Base-by-base conservation (phyloP, 64 coral and sea anemone species). In the Montipora capricornis region DNA sequence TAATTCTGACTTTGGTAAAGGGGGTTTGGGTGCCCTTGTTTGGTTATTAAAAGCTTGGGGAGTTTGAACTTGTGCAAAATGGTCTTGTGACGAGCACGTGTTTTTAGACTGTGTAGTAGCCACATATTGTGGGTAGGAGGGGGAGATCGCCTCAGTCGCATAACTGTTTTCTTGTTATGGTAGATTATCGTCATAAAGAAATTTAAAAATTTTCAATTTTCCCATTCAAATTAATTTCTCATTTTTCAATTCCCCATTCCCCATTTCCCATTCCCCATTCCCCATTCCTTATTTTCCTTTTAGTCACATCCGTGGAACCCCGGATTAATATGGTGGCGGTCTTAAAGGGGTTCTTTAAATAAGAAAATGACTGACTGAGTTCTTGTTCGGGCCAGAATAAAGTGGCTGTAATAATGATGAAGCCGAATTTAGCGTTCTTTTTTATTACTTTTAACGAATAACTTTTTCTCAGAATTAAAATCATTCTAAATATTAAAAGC, bases 21-120 rank as follows among this genome's bases (percentile, higher is more conserved):
- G 49, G 46, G 91, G 91, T 79, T 92, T 92, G 52, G 76, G 89
- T 1, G 76, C 64, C 17, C 64, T 68, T 68, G 64, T 68, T 68
- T 12, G 64, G 64, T 68, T 68, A 68, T 14, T 16, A 68, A 14
- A 68, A 68, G 64, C 64, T 20, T 68, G 64, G 64, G 64, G 64
- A 68, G 64, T 68, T 68, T 68, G 64, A 68, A 68, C 12, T 68
- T 68, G 64, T n/a, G 64, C 17, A 68, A 68, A 14, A 68, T 68
- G 64, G 64, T n/a, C 64, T 68, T 68, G 64, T 4, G 13, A 68
- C 64, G 64, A 68, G 64, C 64, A 68, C 64, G 17, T 14, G 64
- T 68, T 68, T 68, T 68, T n/a, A 68, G 4, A 68, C 17, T 68
- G 64, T n/a, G 16, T 68, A 68, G 64, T n/a, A 68, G 64, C 13